Conservation (phyloP, 2,113 vertebrate species). For the Eolophus roseicapilla region DNA sequence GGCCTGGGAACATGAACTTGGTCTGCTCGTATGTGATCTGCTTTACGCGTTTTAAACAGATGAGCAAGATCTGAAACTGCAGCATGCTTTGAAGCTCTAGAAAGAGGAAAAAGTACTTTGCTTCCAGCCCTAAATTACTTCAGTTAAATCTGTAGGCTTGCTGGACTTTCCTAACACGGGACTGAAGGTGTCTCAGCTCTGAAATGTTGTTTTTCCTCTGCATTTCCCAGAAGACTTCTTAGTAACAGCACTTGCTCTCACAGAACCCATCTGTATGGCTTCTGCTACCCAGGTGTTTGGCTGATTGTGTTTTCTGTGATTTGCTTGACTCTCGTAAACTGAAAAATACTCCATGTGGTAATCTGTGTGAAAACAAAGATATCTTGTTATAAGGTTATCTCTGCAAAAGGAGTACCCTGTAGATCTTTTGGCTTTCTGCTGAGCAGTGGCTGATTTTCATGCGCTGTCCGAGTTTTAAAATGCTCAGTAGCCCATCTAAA, state of each 20-base stretch:
- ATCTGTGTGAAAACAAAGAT: neutral
- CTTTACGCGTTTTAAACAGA: neutral
- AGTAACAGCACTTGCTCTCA: neutral
- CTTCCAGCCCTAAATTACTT: neutral
- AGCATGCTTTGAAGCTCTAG: rapidly evolving
- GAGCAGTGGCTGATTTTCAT: neutral
- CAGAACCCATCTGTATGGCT: neutral
- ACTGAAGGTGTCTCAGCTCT: neutral
- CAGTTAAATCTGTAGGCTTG: neutral
- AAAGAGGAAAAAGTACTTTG: neutral
- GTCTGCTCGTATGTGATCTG: neutral
- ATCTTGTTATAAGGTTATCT: neutral
- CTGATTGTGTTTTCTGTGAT: neutral
- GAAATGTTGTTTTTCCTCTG: neutral
- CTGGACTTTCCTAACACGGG: neutral
- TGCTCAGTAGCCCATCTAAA: neutral
- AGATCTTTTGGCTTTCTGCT: neutral
- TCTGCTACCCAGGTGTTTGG: rapidly evolving
- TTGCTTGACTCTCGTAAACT: neutral
- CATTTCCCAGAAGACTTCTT: neutral
- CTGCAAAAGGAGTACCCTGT: neutral
- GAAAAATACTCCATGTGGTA: neutral
- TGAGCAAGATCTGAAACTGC: neutral
- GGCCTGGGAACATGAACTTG: neutral
- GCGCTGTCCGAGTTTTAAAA: neutral